phyloP scores from a whole-genome alignment of 2,113 vertebrate species.

The Tricholaema leucomelas region DNA sequence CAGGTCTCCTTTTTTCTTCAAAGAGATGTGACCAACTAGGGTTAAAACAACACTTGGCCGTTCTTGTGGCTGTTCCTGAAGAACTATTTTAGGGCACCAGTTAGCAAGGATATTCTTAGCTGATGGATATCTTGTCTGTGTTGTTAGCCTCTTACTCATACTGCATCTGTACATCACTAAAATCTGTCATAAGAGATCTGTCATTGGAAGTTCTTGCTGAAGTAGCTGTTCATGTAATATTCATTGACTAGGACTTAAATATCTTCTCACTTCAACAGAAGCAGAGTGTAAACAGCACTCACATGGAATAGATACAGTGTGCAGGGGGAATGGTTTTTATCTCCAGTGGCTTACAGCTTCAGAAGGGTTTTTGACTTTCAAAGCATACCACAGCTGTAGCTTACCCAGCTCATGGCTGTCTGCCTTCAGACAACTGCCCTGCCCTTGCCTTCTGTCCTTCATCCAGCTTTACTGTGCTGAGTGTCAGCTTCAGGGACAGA shows the following conservation, averaged over 20 bases:
- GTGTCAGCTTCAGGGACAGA: neutral
- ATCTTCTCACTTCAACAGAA: neutral
- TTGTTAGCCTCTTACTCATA: neutral
- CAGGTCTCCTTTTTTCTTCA: neutral
- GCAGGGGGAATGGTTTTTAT: neutral
- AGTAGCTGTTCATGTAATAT: constrained; percentile 39
- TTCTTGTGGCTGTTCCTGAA: constrained; percentile 8
- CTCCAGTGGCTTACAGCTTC: neutral
- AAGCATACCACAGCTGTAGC: neutral
- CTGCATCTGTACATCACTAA: neutral
- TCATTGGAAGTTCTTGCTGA: neutral
- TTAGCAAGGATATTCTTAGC: constrained; percentile 22
- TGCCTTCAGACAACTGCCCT: neutral
- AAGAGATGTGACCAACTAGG: neutral
- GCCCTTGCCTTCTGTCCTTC: neutral
- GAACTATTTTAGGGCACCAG: constrained; percentile 4
- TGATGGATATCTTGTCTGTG: neutral
- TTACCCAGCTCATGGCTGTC: neutral
- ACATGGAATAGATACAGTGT: neutral
- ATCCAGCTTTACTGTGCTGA: neutral
- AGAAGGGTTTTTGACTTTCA: neutral
- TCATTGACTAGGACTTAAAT: constrained; percentile 21
- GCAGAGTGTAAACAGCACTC: constrained; percentile 8
- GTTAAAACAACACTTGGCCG: neutral
- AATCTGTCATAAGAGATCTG: neutral